Evolutionary conservation across 2,797 vertebrate genomes (phyloP).

Genomic region (Babyrousa celebensis): DNA sequence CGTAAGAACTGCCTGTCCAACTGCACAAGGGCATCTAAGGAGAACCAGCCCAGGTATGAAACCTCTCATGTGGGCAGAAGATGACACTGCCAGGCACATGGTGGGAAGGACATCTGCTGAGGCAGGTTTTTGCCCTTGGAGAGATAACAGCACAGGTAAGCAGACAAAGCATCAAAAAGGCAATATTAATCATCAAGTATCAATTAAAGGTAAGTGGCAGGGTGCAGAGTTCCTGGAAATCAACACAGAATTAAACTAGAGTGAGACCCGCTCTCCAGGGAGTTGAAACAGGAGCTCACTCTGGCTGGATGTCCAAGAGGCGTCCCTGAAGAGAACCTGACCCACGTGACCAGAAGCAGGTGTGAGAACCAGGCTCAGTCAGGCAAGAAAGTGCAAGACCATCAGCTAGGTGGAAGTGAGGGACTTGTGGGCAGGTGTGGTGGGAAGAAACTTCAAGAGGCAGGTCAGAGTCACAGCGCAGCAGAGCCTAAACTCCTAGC

Average conservation of each 20-base stretch:
- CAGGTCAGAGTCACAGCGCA: background rate
- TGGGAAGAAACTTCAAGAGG: background rate
- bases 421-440: background rate
- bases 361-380: background rate
- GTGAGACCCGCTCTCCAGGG: background rate
- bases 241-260: background rate
- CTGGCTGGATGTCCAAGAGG: background rate
- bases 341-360: accelerated
- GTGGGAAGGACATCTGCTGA: background rate
- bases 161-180: background rate
- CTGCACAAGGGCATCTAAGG: background rate
- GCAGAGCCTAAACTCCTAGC: background rate
- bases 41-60: background rate
- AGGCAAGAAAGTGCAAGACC: background rate
- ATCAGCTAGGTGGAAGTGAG: background rate
- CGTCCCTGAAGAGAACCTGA: background rate
- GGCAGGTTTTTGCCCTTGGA: background rate
- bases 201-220: background rate
- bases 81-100: background rate
- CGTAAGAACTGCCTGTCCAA: background rate
- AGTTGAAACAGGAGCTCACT: background rate
- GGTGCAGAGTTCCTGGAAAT: background rate
- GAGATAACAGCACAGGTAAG: background rate
- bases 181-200: background rate
- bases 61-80: accelerated